Percentiles rank a stretch among this genome's conserved stretches.
Evolutionary conservation across 2,888 invertebrate genomes (phyloP).

Genomic region (Crioceris asparagi): DNA sequence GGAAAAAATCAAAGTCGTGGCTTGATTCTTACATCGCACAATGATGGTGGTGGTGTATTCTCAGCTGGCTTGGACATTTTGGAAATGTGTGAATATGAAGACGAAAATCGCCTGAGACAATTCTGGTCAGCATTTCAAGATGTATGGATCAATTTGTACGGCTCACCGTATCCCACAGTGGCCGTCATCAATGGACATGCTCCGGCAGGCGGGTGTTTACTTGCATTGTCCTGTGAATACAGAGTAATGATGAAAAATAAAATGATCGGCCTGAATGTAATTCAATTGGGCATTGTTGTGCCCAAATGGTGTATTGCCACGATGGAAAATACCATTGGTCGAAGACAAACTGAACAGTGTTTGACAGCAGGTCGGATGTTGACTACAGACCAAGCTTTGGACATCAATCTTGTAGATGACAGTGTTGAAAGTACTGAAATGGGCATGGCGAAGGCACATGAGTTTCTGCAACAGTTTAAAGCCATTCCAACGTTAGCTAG

Average conservation of each 20-base stretch:
- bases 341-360: conserved; percentile 63
- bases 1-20: conserved; percentile 58
- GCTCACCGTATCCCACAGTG: conserved; percentile 58
- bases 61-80: conserved; percentile 76
- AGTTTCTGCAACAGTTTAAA: conserved; percentile 54
- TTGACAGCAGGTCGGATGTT: conserved; percentile 65
- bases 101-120: conserved; percentile 50
- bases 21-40: conserved; percentile 62
- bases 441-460: conserved; percentile 52
- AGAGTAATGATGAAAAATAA: conserved; percentile 73
- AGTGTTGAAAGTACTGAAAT: conserved; percentile 56
- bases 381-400: conserved; percentile 62
- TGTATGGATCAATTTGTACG: conserved; percentile 69
- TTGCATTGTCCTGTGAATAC: conserved; percentile 74
- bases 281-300: conserved; percentile 68
- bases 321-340: conserved; percentile 53
- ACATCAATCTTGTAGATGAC: conserved; percentile 69
- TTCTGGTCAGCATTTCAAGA: conserved; percentile 76
- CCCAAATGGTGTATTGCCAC: conserved; percentile 62
- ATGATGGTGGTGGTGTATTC: conserved; percentile 42
- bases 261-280: conserved; percentile 80
- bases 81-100: conserved; percentile 81
- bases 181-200: conserved; percentile 80
- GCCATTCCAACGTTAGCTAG: conserved; percentile 54
- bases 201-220: conserved; percentile 74